Percentiles rank a stretch among this genome's conserved stretches.
Conservation (phyloP, 1,140 invertebrate species). For the Drusus annulatus region DNA sequence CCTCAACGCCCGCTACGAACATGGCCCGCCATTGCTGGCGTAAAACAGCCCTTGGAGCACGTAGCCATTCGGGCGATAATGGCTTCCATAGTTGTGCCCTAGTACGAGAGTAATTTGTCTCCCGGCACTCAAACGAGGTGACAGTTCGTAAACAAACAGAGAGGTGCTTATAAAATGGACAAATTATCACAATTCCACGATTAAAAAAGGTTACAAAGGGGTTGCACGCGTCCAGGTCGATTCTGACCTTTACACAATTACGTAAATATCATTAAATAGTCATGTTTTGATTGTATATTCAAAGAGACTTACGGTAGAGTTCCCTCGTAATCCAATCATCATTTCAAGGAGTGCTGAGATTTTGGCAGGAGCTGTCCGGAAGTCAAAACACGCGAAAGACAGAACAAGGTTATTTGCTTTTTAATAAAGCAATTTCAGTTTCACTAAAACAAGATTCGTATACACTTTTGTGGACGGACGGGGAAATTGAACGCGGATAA, state of each 20-base stretch:
- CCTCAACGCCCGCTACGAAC: constrained; percentile 39
- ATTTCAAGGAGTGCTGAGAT: not conserved
- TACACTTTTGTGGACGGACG: constrained; percentile 30
- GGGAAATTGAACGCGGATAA: no score
- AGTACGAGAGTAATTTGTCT: constrained; percentile 51
- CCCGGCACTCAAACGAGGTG: constrained; percentile 49
- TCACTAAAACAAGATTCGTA: constrained; percentile 33
- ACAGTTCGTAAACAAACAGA: constrained; percentile 57
- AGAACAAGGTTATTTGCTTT: constrained; percentile 44
- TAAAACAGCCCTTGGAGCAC: constrained; percentile 21
- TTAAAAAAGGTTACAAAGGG: no score
- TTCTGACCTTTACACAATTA: constrained; percentile 43
- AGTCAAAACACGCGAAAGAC: constrained; percentile 35
- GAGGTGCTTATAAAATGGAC: not conserved
- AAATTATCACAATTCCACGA: no score
- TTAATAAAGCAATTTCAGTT: constrained; percentile 38
- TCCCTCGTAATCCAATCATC: constrained; percentile 31
- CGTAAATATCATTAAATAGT: constrained; percentile 32
- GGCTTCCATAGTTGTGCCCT: constrained; percentile 47
- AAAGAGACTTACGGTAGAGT: constrained; percentile 30
- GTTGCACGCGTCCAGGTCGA: not conserved
- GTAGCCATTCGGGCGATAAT: constrained; percentile 21
- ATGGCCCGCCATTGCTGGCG: constrained; percentile 1
- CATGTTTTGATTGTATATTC: no score
- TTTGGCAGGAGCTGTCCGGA: constrained; percentile 27